Base-by-base conservation (phyloP, 2,888 invertebrate species). In the Spodoptera exigua region DNA sequence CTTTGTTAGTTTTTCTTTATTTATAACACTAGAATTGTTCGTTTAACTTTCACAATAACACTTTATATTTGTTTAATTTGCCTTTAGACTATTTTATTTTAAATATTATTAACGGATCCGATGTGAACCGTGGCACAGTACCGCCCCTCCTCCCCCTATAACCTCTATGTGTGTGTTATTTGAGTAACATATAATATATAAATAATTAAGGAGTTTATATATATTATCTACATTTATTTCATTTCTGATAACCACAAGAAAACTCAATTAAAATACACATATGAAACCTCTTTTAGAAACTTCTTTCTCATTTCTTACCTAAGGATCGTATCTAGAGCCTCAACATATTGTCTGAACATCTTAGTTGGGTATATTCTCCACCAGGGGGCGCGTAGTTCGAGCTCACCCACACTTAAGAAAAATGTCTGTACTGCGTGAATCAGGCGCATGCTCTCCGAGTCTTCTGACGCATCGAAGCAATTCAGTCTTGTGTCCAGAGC, bases 391-490 rank as follows among this genome's bases (percentile, higher is more conserved):
- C 95, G 94, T 12, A 96, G 86, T 77, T 96, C 96, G 55, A 96
- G 82, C 47, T 95, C 90, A 0, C 95, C 96, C 0, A 96, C 96
- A 70, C 95, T 95, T 3, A 95, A 85, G 81, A 96, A 95, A 81
- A 96, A 96, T 0, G 95, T 95, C 63, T 95, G 95, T 0, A 96
- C 96, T 0, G 96, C 96, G 66, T 96, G 95, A 9, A 96, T 96
- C 7, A 96, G 88, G 45, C 88, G 88, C 82, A 96, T 96, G 1
- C 96, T 96, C 60, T 96, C 95, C 77, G 74, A 96, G 12, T 94
- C 89, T 57, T 95, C 88, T 27, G 85, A 73, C 0, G 95, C 94
- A 51, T 95, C 95, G 76, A 96, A 92, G 67, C 96, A 96, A 2
- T 96, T 96, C 1, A 96, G 88, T 49, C 95, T 89, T 0, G 95